Base-by-base conservation (phyloP, 2,888 invertebrate genomes). In the Nemoura dubitans region DNA sequence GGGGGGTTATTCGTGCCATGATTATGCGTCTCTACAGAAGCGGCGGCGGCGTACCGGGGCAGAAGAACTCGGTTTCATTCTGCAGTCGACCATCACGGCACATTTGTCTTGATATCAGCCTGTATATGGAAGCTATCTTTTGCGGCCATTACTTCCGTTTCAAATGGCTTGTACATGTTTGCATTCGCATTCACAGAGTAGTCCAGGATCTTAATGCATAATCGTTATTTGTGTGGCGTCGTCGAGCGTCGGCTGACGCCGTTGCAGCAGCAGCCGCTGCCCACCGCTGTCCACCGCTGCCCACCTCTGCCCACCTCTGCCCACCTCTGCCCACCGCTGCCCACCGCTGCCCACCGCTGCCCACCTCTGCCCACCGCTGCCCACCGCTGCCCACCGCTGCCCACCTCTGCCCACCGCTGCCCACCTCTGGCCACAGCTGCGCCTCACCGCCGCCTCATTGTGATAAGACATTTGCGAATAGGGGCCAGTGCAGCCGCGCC, bases 171-270 rank as follows among this genome's bases (percentile, higher is more conserved):
- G 78, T 78, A 28, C 28, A 78, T 28, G 78, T 28, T 78, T 78
- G 25, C 78, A 78, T 78, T 78, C 28, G 14, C 78, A 78, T 78
- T 78, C 78, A 26, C 28, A 26, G 5, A 27, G 78, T 26, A 27
- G 27, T 28, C 28, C 27, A 78, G 28, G 78, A 82, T 82, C 82
- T 82, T 82, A 82, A 82, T 82, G 82, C 82, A 82, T 82, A 82
- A 82, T 82, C 82, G 82, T 82, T 82, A 82, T n/a, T 16, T 82
- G 30, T 26, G 59, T n/a, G n/a, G n/a, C 59, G 59, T 21, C 59
- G 59, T 59, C 14, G 59, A 21, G 6, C 21, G 59, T 14, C 14
- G 59, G 1, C 59, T n/a, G n/a, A n/a, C 59, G 59, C 14, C 59
- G 59, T 14, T 59, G 59, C 59, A 10, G 16, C 14, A 7, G 2